Percentiles rank a stretch among this genome's conserved stretches.
phyloP scores from a whole-genome alignment of 2,113 vertebrate genomes.

The Hoplias malabaricus region DNA sequence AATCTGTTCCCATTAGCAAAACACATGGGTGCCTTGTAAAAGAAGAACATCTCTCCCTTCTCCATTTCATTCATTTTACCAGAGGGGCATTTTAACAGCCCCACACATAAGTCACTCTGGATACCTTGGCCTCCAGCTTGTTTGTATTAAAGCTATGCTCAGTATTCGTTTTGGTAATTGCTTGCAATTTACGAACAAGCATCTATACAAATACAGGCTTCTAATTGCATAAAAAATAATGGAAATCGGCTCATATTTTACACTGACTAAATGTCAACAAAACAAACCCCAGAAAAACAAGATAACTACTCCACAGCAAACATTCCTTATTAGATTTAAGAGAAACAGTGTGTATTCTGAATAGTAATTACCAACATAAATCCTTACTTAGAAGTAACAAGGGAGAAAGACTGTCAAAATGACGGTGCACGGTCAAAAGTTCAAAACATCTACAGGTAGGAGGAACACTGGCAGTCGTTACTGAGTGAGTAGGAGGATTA shows the following conservation, averaged over 20 bases:
- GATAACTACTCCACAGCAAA: too few relatives aligned
- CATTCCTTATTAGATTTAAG: too few relatives aligned
- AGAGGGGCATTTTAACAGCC: background rate
- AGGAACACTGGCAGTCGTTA: background rate
- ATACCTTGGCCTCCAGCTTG: background rate
- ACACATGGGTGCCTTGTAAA: slow-evolving; percentile 10
- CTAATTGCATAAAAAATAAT: slow-evolving; percentile 3
- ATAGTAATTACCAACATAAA: too few relatives aligned
- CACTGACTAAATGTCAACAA: background rate
- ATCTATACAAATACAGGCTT: background rate
- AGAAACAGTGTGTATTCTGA: too few relatives aligned
- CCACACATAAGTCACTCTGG: background rate
- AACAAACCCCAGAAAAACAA: too few relatives aligned
- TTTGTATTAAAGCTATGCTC: background rate
- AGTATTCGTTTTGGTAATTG: slow-evolving; percentile 15
- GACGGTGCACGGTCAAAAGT: background rate
- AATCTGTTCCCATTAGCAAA: slow-evolving; percentile 26
- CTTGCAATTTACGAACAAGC: background rate
- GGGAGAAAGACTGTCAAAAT: background rate
- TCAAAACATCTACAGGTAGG: background rate
- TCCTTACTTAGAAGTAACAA: too few relatives aligned
- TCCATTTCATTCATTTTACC: background rate
- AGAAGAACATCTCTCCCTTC: slow-evolving; percentile 8
- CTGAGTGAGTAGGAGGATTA: background rate
- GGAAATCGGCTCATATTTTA: background rate